A percentile compares a stretch with the other conserved stretches of the same genome.
These are phyloP conservation scores for Penaeus indicus DNA, from an alignment of 1,140 invertebrate genomes.

Conservation along the genomic window DNA sequence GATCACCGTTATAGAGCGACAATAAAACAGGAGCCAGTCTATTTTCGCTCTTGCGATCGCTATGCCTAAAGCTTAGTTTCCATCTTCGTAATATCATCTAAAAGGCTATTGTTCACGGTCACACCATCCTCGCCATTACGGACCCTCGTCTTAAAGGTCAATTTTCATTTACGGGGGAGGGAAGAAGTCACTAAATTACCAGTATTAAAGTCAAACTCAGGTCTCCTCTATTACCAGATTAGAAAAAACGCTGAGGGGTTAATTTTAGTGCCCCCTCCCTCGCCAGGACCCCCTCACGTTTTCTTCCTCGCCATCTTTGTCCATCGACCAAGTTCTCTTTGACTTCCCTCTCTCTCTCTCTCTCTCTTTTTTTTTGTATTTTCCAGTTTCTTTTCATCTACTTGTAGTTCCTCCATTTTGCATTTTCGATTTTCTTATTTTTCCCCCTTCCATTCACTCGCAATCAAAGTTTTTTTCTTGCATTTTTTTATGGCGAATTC, in stretches of 20 bases:
- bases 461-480: too few species aligned
- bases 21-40: not conserved
- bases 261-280: slow-evolving; percentile 23
- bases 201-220: slow-evolving; percentile 48
- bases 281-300: not conserved
- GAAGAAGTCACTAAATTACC: slow-evolving; percentile 37
- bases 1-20: slow-evolving; percentile 38
- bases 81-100: slow-evolving; percentile 26
- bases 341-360: not conserved
- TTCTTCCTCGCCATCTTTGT: slow-evolving; percentile 18
- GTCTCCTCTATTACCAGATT: slow-evolving; percentile 40
- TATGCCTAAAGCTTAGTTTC: slow-evolving; percentile 15
- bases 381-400: not conserved
- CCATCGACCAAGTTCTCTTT: not conserved
- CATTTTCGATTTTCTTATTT: too few species aligned
- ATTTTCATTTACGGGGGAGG: not conserved
- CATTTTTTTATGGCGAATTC: too few species aligned
- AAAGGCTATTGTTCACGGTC: slow-evolving; percentile 12
- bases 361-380: not conserved
- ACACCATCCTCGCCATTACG: slow-evolving; percentile 9
- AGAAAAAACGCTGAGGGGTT: slow-evolving; percentile 38
- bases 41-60: slow-evolving; percentile 22
- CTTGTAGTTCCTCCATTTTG: too few species aligned
- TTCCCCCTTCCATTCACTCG: too few species aligned
- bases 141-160: not conserved